These are phyloP conservation scores for Pseudorectes ferrugineus DNA, from an alignment of 2,113 vertebrate genomes.

Conservation along the genomic window DNA sequence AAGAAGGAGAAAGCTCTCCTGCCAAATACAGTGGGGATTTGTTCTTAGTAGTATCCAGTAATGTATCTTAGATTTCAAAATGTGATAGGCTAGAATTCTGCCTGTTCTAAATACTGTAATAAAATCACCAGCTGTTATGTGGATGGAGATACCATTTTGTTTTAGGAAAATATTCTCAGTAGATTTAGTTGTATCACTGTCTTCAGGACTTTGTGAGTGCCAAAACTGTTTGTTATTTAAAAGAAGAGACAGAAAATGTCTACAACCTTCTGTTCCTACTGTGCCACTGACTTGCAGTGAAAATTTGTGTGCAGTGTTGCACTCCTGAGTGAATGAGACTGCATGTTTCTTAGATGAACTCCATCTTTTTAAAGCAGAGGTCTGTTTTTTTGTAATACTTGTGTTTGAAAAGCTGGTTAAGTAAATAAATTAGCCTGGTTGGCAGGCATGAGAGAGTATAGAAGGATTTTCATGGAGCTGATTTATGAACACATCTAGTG, in stretches of 20 bases:
- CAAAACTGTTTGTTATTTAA: neutral
- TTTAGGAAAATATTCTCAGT: neutral
- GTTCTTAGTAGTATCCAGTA: neutral
- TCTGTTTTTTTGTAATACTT: neutral
- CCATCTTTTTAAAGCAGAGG: neutral
- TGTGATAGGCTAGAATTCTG: neutral
- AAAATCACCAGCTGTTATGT: slow-evolving; percentile 27
- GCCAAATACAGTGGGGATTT: neutral
- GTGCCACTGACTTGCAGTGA: neutral
- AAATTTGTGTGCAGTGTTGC: neutral
- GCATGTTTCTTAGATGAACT: neutral
- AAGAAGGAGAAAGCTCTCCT: neutral
- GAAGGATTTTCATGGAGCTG: neutral
- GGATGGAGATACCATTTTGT: neutral
- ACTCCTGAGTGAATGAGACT: neutral
- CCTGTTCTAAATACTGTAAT: neutral
- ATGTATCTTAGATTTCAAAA: neutral
- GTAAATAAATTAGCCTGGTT: neutral
- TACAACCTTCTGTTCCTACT: neutral
- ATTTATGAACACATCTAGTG: neutral
- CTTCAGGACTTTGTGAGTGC: neutral
- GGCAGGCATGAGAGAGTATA: neutral
- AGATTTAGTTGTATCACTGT: neutral
- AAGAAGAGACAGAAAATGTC: neutral
- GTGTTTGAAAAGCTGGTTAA: neutral